Percentiles rank a stretch among this genome's conserved stretches.
Conservation (phyloP, 2,797 vertebrate species). For the Octomys mimax region DNA sequence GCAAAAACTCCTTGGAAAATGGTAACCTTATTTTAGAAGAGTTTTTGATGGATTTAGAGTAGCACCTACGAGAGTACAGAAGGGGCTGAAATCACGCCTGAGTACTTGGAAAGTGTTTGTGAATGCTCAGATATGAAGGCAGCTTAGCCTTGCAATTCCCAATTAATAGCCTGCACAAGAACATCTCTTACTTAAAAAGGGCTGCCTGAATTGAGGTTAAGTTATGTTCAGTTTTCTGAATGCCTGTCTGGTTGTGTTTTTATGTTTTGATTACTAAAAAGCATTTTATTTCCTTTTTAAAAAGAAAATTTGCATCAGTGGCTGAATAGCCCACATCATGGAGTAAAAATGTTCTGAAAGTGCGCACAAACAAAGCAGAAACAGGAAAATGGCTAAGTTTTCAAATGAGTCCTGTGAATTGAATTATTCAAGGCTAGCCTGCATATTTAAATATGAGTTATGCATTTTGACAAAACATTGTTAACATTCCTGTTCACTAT, state of each 20-base stretch:
- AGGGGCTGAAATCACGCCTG: conserved; percentile 49
- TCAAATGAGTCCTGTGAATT: conserved; percentile 74
- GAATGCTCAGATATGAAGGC: conserved; percentile 44
- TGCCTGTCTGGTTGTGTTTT: conserved; percentile 74
- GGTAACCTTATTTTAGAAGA: conserved; percentile 38
- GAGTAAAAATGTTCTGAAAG: conserved; percentile 77
- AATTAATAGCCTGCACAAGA: conserved; percentile 65
- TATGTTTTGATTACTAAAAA: conserved; percentile 80
- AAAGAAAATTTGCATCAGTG: conserved; percentile 81
- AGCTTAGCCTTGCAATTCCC: conserved; percentile 71
- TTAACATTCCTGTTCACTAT: conserved; percentile 76
- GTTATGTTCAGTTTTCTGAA: conserved; percentile 70
- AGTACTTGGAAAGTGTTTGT: conserved; percentile 46
- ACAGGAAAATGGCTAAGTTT: conserved; percentile 78
- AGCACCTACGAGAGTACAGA: conserved; percentile 54
- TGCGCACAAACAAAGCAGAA: conserved; percentile 76
- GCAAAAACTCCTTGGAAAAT: conserved; percentile 57
- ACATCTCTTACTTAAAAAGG: conserved; percentile 74
- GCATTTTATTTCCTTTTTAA: conserved; percentile 75
- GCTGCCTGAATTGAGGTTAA: conserved; percentile 74
- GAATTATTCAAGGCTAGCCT: conserved; percentile 78
- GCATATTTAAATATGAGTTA: conserved; percentile 79
- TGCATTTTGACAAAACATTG: conserved; percentile 79
- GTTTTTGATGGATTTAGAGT: conserved; percentile 49
- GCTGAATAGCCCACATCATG: conserved; percentile 75